Base-by-base conservation (phyloP, 2,113 vertebrate species). In the Rhabdomys dilectus region DNA sequence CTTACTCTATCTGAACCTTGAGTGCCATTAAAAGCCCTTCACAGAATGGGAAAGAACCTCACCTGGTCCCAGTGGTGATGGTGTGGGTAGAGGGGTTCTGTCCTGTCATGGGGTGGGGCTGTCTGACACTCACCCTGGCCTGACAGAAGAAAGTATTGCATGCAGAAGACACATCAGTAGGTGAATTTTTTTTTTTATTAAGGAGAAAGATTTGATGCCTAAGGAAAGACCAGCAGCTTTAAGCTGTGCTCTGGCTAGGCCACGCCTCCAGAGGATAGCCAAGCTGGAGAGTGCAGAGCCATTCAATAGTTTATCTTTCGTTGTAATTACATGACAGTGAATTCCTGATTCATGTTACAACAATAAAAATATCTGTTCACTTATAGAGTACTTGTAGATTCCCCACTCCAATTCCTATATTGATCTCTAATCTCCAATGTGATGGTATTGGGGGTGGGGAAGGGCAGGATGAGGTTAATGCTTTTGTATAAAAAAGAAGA, bases 211-310 rank as follows among this genome's bases (percentile, higher is more conserved):
- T 45, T 6, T n/a, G 39, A 21, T 15, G 56, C 34, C 15, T 17
- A 56, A 1, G 7, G 82, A 70, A 62, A 70, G 31, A 42, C 16
- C 3, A 3, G 53, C 39, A 39, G 72, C 77, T 76, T 73, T n/a
- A n/a, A 48, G 9, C 17, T 39, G 5, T 0, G 13, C 16, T 81
- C 73, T 73, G 19, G 29, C 34, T 16, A 64, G 89, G 60, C 29
- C 34, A 11, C 26, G 5, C 5, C 53, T 36, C 56, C 1, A 7
- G 0, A 42, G 45, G 51, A 39, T 36, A 58, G n/a, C 42, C 12
- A 1, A 4, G 16, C 1, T 0, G 39, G 36, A 17, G 53, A 62
- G 0, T 0, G 19, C 34, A 64, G 1, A 62, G 75, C 29, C 56
- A 29, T 4, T 80, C 21, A 22, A 1, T 3, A 17, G 42, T 70